A percentile compares a stretch with the other conserved stretches of the same genome.
These are phyloP conservation scores for Sus cebifrons DNA, from an alignment of 2,797 vertebrate genomes.

Conservation along the genomic window DNA sequence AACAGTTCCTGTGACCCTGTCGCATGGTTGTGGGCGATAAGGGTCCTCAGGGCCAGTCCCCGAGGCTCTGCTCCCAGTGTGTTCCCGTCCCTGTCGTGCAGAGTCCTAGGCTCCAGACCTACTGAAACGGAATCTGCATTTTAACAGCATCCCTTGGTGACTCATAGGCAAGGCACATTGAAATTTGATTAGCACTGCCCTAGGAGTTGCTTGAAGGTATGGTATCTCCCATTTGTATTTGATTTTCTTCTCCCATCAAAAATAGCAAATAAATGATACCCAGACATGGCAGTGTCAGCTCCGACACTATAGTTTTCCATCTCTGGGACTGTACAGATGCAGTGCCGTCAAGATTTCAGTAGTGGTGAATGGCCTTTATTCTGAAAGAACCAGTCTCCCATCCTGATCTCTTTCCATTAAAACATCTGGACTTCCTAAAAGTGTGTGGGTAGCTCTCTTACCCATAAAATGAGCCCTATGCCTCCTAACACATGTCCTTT, in stretches of 20 bases:
- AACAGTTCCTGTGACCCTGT: not conserved
- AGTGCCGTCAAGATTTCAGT: slow-evolving; percentile 74
- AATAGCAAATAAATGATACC: slow-evolving; percentile 41
- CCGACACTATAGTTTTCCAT: slow-evolving; percentile 43
- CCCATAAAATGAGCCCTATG: slow-evolving; percentile 4
- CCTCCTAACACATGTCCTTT: not conserved
- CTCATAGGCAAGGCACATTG: not conserved
- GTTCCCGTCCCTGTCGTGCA: rapidly evolving
- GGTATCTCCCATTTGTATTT: not conserved
- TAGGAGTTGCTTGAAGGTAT: slow-evolving; percentile 44
- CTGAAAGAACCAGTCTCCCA: slow-evolving; percentile 75
- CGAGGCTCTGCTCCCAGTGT: not conserved
- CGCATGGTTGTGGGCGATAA: too few relatives aligned
- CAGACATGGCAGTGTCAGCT: not conserved
- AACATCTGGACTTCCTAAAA: slow-evolving; percentile 63
- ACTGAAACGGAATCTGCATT: not conserved
- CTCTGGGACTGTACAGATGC: slow-evolving; percentile 21
- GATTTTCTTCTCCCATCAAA: not conserved
- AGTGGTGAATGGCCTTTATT: slow-evolving; percentile 77
- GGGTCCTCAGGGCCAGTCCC: not conserved
- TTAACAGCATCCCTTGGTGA: not conserved
- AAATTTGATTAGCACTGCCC: not conserved
- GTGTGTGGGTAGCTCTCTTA: slow-evolving; percentile 51
- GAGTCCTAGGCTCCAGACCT: not conserved
- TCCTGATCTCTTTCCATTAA: slow-evolving; percentile 73